These are phyloP conservation scores for Cyanoliseus patagonus DNA, from an alignment of 2,113 vertebrate genomes.

Conservation along the genomic window DNA sequence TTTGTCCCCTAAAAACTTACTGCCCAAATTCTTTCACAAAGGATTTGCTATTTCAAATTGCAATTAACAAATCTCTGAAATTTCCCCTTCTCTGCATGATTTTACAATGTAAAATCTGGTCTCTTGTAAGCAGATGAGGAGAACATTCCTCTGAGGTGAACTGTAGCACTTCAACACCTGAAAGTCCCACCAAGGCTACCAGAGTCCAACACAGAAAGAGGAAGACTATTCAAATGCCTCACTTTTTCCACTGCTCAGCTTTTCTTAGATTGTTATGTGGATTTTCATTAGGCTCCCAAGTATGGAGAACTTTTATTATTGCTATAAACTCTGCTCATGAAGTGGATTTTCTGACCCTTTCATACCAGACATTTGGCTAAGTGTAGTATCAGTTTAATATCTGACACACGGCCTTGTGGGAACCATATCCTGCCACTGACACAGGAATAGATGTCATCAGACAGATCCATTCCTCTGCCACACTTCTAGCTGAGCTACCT, in stretches of 20 bases:
- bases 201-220: background rate
- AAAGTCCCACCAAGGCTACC: background rate
- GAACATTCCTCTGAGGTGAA: background rate
- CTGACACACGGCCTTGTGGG: background rate
- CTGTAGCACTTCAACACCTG: background rate
- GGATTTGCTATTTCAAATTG: background rate
- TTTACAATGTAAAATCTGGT: background rate
- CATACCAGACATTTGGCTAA: background rate
- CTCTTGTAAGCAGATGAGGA: background rate
- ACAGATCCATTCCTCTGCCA: background rate
- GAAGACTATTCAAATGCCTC: background rate
- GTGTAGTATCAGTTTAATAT: background rate
- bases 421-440: background rate
- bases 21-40: background rate
- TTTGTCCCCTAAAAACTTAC: background rate
- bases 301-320: conserved; percentile 47
- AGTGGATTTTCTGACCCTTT: conserved; percentile 39
- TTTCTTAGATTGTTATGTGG: conserved; percentile 6
- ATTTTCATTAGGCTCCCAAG: conserved; percentile 26
- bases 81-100: background rate
- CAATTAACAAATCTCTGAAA: background rate
- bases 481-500: conserved; percentile 22
- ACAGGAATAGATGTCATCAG: conserved; percentile 14
- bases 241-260: conserved; percentile 45
- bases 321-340: background rate